Base-by-base conservation (phyloP, 1,140 invertebrate species). In the Drosophila jambulina region DNA sequence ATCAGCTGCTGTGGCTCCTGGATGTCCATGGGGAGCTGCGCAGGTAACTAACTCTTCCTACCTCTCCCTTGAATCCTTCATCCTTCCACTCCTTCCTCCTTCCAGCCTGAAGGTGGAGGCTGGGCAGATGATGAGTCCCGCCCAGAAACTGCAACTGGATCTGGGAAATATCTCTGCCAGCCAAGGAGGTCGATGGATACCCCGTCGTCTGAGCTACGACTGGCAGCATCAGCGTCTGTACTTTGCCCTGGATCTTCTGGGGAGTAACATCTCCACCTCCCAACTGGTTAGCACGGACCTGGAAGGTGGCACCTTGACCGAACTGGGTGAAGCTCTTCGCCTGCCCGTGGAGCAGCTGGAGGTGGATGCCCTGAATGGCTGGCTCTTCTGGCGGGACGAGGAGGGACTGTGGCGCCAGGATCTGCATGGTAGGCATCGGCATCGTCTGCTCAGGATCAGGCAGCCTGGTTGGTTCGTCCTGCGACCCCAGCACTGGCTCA, bases 331-430 rank as follows among this genome's bases (percentile, higher is more conserved):
- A 7, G 6, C 19, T 0, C 69, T 78, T 10, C 46, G 5, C 3
- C 23, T 21, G 25, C 42, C 49, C 0, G 63, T 97, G 0, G 93
- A 95, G 49, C 96, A 97, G 82, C 95, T 99, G 67, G 96, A 98
- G 93, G 96, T 98, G 1, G 98, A 99, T 94, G 97, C 98, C 25
- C 96, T 97, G 74, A 99, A 98, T 93, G 98, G 98, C 93, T 97
- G 96, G 92, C 92, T 99, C 4, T 99, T 98, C 93, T 98, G 97
- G 96, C 6, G 94, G 9, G 92, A 94, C 56, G 95, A 75, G 1
- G 95, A 94, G 10, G 95, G 94, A 3, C 86, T 99, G 17, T 97
- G 96, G 91, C 94, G 97, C 13, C 85, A 98, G 10, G 97, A 98
- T 92, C 91, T 98, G 17, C 95, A 95, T 2, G 74, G 27, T 3